phyloP scores from a whole-genome alignment of 1,140 invertebrate species.

The Drosophila teissieri region DNA sequence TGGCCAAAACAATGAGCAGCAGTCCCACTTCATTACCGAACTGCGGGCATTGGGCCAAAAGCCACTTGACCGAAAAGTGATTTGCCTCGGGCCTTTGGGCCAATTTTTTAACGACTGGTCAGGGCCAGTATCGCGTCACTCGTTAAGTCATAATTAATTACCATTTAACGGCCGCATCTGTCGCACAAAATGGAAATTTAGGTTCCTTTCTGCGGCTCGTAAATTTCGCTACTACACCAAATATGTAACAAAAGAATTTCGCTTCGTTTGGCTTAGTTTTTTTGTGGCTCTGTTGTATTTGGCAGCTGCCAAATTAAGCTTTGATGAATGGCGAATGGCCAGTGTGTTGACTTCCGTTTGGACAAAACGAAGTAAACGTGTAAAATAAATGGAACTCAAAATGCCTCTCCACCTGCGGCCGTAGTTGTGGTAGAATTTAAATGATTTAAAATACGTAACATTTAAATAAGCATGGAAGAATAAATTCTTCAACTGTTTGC shows the following conservation, averaged over 20 bases:
- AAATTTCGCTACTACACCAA: slow-evolving; percentile 68
- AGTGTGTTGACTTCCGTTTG: slow-evolving; percentile 61
- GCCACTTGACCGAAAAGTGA: slow-evolving; percentile 50
- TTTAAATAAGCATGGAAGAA: no score
- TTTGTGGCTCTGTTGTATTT: slow-evolving; percentile 27
- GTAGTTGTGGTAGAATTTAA: background rate
- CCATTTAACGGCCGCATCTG: slow-evolving; percentile 55
- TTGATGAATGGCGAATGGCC: slow-evolving; percentile 43
- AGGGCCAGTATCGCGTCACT: slow-evolving; percentile 41
- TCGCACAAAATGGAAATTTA: slow-evolving; percentile 55
- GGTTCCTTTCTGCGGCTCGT: slow-evolving; percentile 41
- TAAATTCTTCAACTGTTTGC: background rate
- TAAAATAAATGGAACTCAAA: slow-evolving; percentile 41
- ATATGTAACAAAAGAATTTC: slow-evolving; percentile 64
- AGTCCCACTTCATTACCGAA: slow-evolving; percentile 40
- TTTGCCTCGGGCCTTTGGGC: slow-evolving; percentile 30
- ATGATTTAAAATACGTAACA: background rate
- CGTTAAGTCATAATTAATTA: slow-evolving; percentile 60
- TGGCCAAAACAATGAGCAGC: slow-evolving; percentile 24
- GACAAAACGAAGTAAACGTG: slow-evolving; percentile 15
- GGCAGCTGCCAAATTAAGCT: slow-evolving; percentile 40
- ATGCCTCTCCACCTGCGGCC: no score
- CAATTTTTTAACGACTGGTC: slow-evolving; percentile 44
- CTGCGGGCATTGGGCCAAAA: slow-evolving; percentile 45
- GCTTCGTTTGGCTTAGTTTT: slow-evolving; percentile 27